Evolutionary conservation across 2,797 vertebrate genomes (phyloP), one percentile per base, ranked within the genome.

Genomic region (Syncerus caffer): DNA sequence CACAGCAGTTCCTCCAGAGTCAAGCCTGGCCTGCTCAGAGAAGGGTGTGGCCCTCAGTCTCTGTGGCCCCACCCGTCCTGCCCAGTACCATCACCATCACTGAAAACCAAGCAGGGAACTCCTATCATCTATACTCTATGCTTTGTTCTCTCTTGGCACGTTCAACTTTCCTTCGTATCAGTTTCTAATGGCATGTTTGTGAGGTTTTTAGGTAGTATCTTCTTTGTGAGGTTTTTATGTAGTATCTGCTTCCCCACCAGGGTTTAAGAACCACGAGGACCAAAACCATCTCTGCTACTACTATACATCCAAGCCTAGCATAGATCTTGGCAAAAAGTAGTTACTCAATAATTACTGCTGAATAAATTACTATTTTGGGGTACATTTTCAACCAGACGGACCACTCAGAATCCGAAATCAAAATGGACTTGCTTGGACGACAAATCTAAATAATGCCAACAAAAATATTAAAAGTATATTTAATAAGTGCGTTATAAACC

Each of bases 401-500:
- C 23, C 47, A 64, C 29, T 92, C 60, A 34, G 42, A 94, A 47
- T 57, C 76, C 76, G 62, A 92, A 96, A 80, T 55, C 50, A 55
- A 92, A 93, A 0, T 84, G 62, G 34, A 79, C 79, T 64, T 92
- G 53, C 55, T 95, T 34, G 7, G 31, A 58, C 6, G 58, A 64
- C 25, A 95, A 64, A 95, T 67, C 23, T 21, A 86, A 92, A 92
- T 27, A 21, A 53, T 6, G 50, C 5, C n/a, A 74, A 19, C 62
- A 85, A 74, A 89, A 84, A 60, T 71, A 62, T 50, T 74, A 53
- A 86, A 95, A 76, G 34, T 31, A 10, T 50, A 29, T 53, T 93
- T 47, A 90, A 27, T 58, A 58, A 71, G 80, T 14, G 64, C 4
- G 7, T 64, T 38, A 78, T 51, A 60, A 85, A n/a, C 25, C 11